These are phyloP conservation scores for Alces alces DNA, from an alignment of 2,113 vertebrate genomes.

Conservation along the genomic window DNA sequence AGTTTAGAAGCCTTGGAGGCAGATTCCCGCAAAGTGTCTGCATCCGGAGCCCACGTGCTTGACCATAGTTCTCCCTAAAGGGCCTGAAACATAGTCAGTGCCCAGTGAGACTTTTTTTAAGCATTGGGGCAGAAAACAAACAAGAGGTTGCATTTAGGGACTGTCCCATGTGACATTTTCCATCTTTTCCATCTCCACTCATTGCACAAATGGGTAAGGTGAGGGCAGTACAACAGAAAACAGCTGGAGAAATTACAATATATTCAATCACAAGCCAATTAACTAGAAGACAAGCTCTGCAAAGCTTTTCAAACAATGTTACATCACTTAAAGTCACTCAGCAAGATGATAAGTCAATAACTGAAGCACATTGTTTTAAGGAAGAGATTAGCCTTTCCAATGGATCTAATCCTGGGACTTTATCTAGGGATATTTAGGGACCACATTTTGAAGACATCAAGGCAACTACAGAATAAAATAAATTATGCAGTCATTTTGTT, in stretches of 20 bases:
- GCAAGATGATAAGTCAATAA: neutral
- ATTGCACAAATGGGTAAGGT: neutral
- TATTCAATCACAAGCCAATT: neutral
- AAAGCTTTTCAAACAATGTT: neutral
- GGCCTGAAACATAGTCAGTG: neutral
- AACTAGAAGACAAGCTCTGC: neutral
- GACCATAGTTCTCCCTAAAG: neutral
- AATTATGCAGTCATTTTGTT: neutral
- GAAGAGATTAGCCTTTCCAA: neutral
- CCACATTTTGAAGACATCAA: neutral
- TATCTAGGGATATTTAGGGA: neutral
- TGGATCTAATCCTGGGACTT: neutral
- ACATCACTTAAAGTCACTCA: neutral
- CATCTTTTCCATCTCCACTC: neutral
- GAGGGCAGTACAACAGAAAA: neutral
- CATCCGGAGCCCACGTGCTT: rapidly evolving
- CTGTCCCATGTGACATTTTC: neutral
- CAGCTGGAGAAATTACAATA: neutral
- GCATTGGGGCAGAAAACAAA: neutral
- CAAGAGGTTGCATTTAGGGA: neutral
- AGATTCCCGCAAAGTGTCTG: neutral
- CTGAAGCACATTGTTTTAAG: neutral
- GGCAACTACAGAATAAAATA: neutral
- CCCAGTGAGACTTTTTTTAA: neutral
- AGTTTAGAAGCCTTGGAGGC: rapidly evolving